phyloP scores from a whole-genome alignment of 2,797 vertebrate species.

The Megalops cyprinoides region DNA sequence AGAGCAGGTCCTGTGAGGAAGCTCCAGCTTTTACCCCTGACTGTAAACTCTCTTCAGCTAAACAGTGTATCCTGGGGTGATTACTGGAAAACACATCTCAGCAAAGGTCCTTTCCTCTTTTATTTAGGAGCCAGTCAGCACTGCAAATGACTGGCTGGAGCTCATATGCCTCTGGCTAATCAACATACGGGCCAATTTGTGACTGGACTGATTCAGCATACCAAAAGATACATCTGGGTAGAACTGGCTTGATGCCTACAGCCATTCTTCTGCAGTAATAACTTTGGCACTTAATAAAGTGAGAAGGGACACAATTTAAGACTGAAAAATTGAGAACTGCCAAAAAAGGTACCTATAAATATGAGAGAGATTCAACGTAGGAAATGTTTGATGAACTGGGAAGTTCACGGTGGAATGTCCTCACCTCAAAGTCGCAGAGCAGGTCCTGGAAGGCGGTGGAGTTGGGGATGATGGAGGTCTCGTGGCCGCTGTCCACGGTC shows the following conservation, averaged over 20 bases:
- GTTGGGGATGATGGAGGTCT: slow-evolving; percentile 98
- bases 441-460: slow-evolving; percentile 97
- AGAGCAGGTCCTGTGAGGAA: background rate
- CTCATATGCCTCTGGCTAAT: too few relatives aligned
- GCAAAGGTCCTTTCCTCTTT: too few relatives aligned
- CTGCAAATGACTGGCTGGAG: too few relatives aligned
- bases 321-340: background rate
- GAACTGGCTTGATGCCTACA: too few relatives aligned
- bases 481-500: slow-evolving; percentile 95
- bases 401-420: slow-evolving; percentile 32
- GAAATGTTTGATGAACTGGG: background rate
- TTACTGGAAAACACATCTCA: too few relatives aligned
- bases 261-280: too few relatives aligned
- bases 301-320: background rate
- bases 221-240: too few relatives aligned
- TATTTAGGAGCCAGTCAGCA: too few relatives aligned
- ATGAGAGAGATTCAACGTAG: background rate
- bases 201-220: too few relatives aligned
- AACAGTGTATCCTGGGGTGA: too few relatives aligned
- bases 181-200: too few relatives aligned
- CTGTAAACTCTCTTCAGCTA: too few relatives aligned
- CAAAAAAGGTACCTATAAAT: background rate
- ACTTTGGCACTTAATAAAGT: background rate
- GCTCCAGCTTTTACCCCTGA: background rate
- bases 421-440: slow-evolving; percentile 96